These are phyloP conservation scores for Ceratina australensis DNA, from an alignment of 1,140 invertebrate species.

Conservation along the genomic window DNA sequence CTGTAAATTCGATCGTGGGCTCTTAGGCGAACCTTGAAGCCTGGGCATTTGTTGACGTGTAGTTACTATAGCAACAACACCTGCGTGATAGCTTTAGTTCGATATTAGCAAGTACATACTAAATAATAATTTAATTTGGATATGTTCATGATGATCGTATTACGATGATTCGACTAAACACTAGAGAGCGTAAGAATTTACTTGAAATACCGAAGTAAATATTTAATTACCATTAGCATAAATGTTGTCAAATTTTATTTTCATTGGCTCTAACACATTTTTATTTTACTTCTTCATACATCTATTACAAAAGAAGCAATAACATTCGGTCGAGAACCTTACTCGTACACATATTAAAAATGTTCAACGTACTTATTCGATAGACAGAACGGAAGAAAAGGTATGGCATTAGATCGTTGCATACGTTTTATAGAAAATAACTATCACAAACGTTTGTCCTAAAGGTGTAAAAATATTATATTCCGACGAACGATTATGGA, in stretches of 20 bases:
- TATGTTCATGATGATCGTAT: too few species aligned
- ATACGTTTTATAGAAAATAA: too few species aligned
- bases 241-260: neutral
- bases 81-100: neutral
- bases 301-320: conserved; percentile 65
- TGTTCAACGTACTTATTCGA: conserved; percentile 52
- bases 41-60: neutral
- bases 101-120: too few species aligned
- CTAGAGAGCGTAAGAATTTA: too few species aligned
- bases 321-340: conserved; percentile 56
- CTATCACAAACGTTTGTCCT: too few species aligned
- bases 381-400: conserved; percentile 51
- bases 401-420: too few species aligned
- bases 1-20: conserved; percentile 27
- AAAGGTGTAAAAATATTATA: neutral
- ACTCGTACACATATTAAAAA: conserved; percentile 56
- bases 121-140: too few species aligned
- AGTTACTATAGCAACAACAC: conserved; percentile 28
- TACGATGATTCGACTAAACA: too few species aligned
- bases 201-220: neutral
- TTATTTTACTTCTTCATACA: conserved; percentile 65
- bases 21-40: neutral
- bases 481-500: too few species aligned
- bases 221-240: neutral
- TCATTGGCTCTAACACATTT: conserved; percentile 56